Conservation (phyloP, 2,113 vertebrate species). For the Todiramphus chloris region DNA sequence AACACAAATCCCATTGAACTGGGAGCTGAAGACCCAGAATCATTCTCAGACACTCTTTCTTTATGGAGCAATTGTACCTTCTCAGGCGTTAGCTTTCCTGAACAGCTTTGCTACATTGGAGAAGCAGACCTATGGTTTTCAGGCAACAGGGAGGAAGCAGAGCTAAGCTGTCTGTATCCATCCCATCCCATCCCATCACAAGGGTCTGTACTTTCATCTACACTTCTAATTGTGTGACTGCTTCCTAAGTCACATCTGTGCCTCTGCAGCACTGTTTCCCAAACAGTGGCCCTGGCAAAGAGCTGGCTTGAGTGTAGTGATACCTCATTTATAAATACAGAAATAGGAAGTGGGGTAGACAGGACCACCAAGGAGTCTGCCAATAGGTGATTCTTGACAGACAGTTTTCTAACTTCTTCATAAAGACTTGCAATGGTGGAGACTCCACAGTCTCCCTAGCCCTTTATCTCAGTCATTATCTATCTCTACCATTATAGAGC, state of each 20-base stretch:
- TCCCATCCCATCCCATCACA: accelerated
- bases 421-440: background rate
- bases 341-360: background rate
- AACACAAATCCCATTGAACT: background rate
- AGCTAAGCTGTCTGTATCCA: background rate
- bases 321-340: background rate
- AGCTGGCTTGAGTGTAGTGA: background rate
- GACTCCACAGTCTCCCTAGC: background rate
- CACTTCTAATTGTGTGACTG: background rate
- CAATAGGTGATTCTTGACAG: background rate
- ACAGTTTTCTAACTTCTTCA: background rate
- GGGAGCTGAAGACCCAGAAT: background rate
- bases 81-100: background rate
- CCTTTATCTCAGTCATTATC: background rate
- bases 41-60: background rate
- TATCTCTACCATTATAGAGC: background rate
- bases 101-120: background rate
- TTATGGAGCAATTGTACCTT: background rate
- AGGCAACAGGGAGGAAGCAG: background rate
- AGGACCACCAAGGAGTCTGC: background rate
- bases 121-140: background rate
- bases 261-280: background rate
- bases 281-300: background rate
- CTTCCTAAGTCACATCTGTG: background rate
- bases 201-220: background rate